Conservation (phyloP, 2,113 vertebrate species). For the Mesembrinibis cayennensis region DNA sequence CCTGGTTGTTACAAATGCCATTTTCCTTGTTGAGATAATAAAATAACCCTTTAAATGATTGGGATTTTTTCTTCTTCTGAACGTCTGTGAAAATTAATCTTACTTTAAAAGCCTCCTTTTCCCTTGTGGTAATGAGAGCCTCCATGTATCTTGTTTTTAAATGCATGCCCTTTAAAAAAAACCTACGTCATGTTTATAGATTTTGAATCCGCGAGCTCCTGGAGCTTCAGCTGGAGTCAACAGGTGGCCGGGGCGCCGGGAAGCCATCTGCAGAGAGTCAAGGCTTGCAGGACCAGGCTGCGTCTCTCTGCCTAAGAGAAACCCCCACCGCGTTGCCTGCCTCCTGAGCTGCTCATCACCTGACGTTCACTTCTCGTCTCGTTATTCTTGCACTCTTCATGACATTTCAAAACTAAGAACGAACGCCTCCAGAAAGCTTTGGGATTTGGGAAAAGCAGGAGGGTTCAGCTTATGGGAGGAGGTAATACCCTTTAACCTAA, state of each 20-base stretch:
- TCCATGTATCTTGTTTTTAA: constrained; percentile 39
- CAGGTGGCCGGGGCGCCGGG: background rate
- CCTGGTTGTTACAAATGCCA: constrained; percentile 54
- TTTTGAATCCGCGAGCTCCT: background rate
- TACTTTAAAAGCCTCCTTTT: constrained; percentile 59
- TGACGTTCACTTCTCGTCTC: background rate
- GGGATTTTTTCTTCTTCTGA: constrained; percentile 46
- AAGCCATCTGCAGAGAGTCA: background rate
- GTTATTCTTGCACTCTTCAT: background rate
- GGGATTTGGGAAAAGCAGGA: background rate
- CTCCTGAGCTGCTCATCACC: background rate
- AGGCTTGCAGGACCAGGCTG: background rate
- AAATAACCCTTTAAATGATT: constrained; percentile 57
- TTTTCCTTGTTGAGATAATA: constrained; percentile 62
- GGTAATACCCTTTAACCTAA: constrained; percentile 9
- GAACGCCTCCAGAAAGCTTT: background rate
- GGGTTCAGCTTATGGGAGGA: background rate
- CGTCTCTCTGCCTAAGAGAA: background rate
- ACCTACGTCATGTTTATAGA: background rate
- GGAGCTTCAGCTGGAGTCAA: constrained; percentile 22
- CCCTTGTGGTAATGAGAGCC: constrained; percentile 22
- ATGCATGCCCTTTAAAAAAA: background rate
- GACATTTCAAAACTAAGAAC: background rate
- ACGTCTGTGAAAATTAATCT: constrained; percentile 57
- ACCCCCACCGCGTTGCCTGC: background rate